Evolutionary conservation across 2,113 vertebrate genomes (phyloP).

Genomic region (Dissostichus mawsoni): DNA sequence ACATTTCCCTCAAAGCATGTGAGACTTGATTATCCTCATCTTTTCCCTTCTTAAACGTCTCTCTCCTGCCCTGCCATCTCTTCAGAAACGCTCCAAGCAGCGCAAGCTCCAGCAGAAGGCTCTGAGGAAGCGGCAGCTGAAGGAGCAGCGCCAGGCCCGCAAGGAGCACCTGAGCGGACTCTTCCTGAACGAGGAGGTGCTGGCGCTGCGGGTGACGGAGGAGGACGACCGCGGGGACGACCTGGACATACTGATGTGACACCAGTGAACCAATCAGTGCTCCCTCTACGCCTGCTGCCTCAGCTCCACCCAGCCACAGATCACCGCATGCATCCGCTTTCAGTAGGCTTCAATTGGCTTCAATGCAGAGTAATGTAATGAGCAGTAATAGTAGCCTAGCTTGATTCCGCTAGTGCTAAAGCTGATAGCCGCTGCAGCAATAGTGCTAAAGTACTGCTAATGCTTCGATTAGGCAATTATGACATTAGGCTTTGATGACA

Average conservation of each 20-base stretch:
- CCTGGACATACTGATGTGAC: conserved; percentile 98
- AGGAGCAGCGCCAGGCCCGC: conserved; percentile 96
- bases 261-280: conserved; percentile 87
- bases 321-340: conserved; percentile 31
- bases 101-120: conserved; percentile 98
- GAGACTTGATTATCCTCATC: too few relatives aligned
- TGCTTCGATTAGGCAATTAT: conserved; percentile 26
- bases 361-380: conserved; percentile 26
- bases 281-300: conserved; percentile 88
- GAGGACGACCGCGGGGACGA: conserved; percentile 93
- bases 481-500: too few relatives aligned
- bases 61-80: neutral
- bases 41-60: neutral
- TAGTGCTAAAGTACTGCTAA: conserved; percentile 16
- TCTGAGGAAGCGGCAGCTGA: conserved; percentile 96
- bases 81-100: conserved; percentile 96
- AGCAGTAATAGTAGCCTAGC: conserved; percentile 21
- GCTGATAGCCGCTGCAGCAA: conserved; percentile 12
- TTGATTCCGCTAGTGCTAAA: conserved; percentile 23
- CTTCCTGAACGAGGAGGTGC: conserved; percentile 97
- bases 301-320: neutral
- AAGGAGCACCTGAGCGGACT: conserved; percentile 98
- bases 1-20: neutral
- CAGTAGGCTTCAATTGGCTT: neutral
- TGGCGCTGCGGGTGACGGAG: conserved; percentile 95